Base-by-base conservation (phyloP, 2,888 invertebrate species). In the Polia nebulosa region DNA sequence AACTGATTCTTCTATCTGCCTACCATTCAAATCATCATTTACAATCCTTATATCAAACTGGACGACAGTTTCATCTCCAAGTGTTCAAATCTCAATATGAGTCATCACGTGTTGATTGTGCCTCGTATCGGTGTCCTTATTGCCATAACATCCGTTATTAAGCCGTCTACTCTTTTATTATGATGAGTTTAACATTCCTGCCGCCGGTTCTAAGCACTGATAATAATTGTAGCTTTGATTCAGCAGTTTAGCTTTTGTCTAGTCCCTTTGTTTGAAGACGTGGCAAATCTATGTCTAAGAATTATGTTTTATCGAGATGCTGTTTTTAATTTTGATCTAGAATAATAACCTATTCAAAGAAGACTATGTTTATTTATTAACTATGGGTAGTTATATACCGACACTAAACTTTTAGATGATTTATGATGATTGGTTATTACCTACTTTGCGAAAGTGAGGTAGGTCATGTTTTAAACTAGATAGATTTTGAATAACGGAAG, bases 161-260 rank as follows among this genome's bases (percentile, higher is more conserved):
- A 61, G 36, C 39, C 58, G 58, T 51, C 60, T 49, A 64, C 53
- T 25, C 45, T 75, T 80, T 74, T 74, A 84, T 84, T 80, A 84
- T 84, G 83, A 84, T 84, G 83, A 84, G 58, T 70, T 76, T 78
- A 77, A 49, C 83, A 84, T 74, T 79, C 84, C 68, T 49, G 27
- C 17, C 47, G 36, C 9, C 51, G 27, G 34, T 68, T 59, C 53
- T 64, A 58, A 68, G 47, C 52, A 63, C 52, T 57, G 59, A 70
- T 81, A 72, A 72, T 78, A 72, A 72, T 78, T 55, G 61, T 56
- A 51, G 56, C 45, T 65, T 61, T 27, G 55, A 52, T 64, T 64
- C 49, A 59, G 68, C 73, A 68, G 39, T 56, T 65, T 67, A 27
- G 61, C 7, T 39, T 56, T 63, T 49, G 68, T 51, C 55, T 57